phyloP scores from a whole-genome alignment of 2,888 invertebrate genomes.

The Carterocephalus palaemon region DNA sequence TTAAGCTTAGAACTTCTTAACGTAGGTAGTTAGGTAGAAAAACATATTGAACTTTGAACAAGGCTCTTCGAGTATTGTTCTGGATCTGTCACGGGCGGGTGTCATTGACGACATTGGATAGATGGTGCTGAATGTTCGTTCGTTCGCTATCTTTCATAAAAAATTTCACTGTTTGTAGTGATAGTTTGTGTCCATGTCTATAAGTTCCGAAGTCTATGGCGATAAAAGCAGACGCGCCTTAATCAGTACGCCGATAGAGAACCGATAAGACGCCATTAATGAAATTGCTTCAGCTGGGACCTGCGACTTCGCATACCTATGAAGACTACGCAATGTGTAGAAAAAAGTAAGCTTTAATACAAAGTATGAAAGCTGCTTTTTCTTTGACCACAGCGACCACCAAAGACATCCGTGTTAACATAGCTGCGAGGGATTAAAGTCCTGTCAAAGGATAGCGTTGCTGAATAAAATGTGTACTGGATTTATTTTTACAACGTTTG shows the following conservation, averaged over 20 bases:
- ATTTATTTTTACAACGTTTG: no score
- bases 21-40: no score
- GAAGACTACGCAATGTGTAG: conserved; percentile 11
- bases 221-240: conserved; percentile 32
- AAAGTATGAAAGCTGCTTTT: conserved; percentile 10
- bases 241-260: conserved; percentile 36
- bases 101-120: no score
- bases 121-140: no score
- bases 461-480: no score
- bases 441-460: conserved; percentile 21
- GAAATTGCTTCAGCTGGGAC: conserved; percentile 34
- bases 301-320: conserved; percentile 25
- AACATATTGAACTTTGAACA: no score
- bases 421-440: conserved; percentile 11
- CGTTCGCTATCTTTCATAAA: no score
- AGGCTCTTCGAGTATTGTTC: no score
- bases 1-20: no score
- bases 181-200: no score
- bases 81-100: no score
- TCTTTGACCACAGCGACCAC: conserved; percentile 1
- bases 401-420: neutral
- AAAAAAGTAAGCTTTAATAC: conserved; percentile 14
- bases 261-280: conserved; percentile 38
- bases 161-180: no score
- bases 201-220: conserved; percentile 14